Percentiles rank a stretch among this genome's conserved stretches.
These are phyloP conservation scores for Notamacropus eugenii DNA, from an alignment of 2,797 vertebrate genomes.

Conservation along the genomic window DNA sequence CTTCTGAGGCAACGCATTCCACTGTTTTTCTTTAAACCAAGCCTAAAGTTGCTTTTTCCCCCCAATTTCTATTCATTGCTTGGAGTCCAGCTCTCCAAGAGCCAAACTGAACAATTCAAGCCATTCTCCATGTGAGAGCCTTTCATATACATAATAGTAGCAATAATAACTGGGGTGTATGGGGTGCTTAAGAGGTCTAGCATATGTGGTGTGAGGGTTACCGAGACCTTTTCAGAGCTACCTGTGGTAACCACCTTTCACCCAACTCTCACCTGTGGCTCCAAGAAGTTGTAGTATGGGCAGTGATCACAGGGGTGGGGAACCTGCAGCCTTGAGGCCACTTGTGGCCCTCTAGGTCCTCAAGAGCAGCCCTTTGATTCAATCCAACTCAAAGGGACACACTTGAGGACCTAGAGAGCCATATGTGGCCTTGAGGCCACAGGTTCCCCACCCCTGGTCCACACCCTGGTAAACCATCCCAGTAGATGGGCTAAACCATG, in stretches of 20 bases:
- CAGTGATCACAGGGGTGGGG: not conserved
- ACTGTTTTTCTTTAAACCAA: not conserved
- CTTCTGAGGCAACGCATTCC: not conserved
- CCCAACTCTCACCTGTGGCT: not conserved
- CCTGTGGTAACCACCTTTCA: not conserved
- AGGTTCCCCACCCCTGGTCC: no score
- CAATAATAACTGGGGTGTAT: not conserved
- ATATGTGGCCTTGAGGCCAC: no score
- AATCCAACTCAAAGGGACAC: no score
- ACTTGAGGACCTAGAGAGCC: no score
- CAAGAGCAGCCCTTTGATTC: no score
- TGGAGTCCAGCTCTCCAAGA: not conserved
- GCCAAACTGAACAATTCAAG: not conserved
- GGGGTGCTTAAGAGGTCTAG: not conserved
- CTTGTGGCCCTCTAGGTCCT: no score
- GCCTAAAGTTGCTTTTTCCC: not conserved
- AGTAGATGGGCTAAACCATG: not conserved
- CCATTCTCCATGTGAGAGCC: not conserved
- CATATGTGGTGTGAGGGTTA: not conserved
- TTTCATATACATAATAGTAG: not conserved
- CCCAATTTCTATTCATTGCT: not conserved
- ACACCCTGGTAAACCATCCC: not conserved
- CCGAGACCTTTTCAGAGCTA: not conserved
- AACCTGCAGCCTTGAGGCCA: no score
- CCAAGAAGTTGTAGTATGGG: not conserved